Evolutionary conservation across 2,888 invertebrate species (phyloP).

Genomic region (Drosophila borealis): DNA sequence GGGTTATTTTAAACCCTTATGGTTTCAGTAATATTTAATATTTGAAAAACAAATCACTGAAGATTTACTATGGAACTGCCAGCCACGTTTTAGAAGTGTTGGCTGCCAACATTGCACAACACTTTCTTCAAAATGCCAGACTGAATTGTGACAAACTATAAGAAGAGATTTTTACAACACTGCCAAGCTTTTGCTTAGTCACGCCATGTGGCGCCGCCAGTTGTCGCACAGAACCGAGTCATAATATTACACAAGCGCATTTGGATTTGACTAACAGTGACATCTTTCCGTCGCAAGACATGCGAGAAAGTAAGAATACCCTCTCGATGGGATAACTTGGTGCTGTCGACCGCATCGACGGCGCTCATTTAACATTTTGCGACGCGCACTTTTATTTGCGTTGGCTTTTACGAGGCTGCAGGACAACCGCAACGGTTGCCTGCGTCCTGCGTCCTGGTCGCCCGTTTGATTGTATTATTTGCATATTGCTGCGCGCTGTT

Average conservation of each 20-base stretch:
- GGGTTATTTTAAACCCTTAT: too few relatives aligned
- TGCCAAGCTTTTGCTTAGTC: neutral
- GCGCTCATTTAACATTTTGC: constrained; percentile 71
- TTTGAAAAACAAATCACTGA: too few relatives aligned
- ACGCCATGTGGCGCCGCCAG: neutral
- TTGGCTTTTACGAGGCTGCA: constrained; percentile 67
- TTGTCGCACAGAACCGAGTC: neutral
- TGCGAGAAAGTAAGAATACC: constrained; percentile 14
- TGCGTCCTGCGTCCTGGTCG: constrained; percentile 8
- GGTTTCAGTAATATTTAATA: too few relatives aligned
- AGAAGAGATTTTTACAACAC: neutral
- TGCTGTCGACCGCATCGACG: constrained; percentile 37
- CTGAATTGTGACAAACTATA: neutral
- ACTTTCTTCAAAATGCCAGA: neutral
- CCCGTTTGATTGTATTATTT: constrained; percentile 50
- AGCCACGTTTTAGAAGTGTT: neutral
- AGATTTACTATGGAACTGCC: too few relatives aligned
- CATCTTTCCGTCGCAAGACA: constrained; percentile 21
- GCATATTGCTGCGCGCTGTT: constrained; percentile 46
- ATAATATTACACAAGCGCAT: neutral
- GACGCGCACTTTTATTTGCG: constrained; percentile 65
- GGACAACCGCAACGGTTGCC: constrained; percentile 51
- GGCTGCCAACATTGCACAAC: neutral
- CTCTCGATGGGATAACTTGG: constrained; percentile 12
- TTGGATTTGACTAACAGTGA: neutral